Percentiles rank a stretch among this genome's conserved stretches.
Evolutionary conservation across 2,888 invertebrate genomes (phyloP).

Genomic region (Acholoe squamosa): DNA sequence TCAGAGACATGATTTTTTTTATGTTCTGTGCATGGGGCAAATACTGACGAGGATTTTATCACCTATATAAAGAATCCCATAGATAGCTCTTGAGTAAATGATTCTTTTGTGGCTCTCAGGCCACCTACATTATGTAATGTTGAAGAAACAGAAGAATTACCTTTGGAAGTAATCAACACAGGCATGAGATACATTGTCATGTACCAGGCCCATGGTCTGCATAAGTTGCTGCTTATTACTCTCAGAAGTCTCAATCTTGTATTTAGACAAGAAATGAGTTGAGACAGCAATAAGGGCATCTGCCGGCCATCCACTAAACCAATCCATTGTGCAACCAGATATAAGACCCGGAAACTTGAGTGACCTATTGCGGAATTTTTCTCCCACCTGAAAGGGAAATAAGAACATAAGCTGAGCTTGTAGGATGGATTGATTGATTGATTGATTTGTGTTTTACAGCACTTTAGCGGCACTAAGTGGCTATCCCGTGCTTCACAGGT

Average conservation of each 20-base stretch:
- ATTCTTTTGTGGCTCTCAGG: too few species aligned
- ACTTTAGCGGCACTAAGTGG: too few species aligned
- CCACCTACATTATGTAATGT: too few species aligned
- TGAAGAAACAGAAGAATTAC: slow-evolving; percentile 72
- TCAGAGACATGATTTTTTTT: too few species aligned
- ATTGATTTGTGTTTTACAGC: too few species aligned
- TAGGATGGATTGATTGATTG: too few species aligned
- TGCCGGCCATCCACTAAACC: slow-evolving; percentile 82
- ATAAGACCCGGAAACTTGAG: slow-evolving; percentile 83
- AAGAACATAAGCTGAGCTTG: not conserved
- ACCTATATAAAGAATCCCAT: too few species aligned
- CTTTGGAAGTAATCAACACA: slow-evolving; percentile 81
- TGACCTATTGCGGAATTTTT: slow-evolving; percentile 80
- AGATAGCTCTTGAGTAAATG: too few species aligned
- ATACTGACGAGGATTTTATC: too few species aligned
- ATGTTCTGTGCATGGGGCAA: too few species aligned
- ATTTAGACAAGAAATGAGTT: slow-evolving; percentile 79
- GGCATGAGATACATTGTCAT: slow-evolving; percentile 78
- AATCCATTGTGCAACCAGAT: slow-evolving; percentile 83
- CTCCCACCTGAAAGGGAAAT: slow-evolving; percentile 75
- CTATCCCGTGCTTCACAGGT: too few species aligned
- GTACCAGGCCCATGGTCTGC: slow-evolving; percentile 80
- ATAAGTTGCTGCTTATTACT: slow-evolving; percentile 76
- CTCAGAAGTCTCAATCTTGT: slow-evolving; percentile 75
- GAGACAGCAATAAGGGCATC: slow-evolving; percentile 82